Conservation (phyloP, 1,140 invertebrate species). For the Sitophilus oryzae region DNA sequence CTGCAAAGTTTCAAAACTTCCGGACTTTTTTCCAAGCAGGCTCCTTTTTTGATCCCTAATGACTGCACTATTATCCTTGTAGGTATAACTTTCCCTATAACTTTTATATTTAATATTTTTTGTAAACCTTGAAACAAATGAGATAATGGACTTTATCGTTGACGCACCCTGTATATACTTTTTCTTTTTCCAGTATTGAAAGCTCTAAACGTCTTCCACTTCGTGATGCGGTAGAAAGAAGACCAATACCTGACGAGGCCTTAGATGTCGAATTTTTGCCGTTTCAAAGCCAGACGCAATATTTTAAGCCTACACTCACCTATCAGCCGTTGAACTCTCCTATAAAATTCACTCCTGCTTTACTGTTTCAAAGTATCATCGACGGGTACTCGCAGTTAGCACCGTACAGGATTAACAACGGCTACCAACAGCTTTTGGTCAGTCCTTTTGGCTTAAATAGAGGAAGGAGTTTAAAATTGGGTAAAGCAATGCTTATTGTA, state of each 20-base stretch:
- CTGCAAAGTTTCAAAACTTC: too few species aligned
- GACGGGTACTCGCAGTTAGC: constrained; percentile 18
- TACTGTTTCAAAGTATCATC: constrained; percentile 23
- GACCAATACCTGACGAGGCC: constrained; percentile 51
- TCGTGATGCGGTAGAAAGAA: constrained; percentile 63
- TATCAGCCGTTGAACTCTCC: background rate
- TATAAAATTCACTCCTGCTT: constrained; percentile 18
- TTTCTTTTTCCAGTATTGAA: constrained; percentile 26
- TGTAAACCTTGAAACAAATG: too few species aligned
- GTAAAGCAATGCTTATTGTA: too few species aligned
- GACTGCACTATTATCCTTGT: too few species aligned
- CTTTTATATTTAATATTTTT: too few species aligned
- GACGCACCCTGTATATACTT: too few species aligned
- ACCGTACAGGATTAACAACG: constrained; percentile 36
- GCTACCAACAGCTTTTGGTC: constrained; percentile 34
- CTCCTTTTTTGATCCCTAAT: too few species aligned
- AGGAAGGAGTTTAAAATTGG: constrained; percentile 21
- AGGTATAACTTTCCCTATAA: too few species aligned
- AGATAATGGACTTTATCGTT: too few species aligned
- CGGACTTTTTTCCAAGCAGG: too few species aligned
- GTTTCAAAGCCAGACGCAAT: background rate
- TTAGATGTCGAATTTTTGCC: constrained; percentile 40
- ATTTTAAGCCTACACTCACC: too few species aligned
- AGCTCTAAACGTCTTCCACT: constrained; percentile 45
- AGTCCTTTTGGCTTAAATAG: constrained; percentile 14